These are phyloP conservation scores for Halichoeres trimaculatus DNA, from an alignment of 2,113 vertebrate genomes.

Conservation along the genomic window DNA sequence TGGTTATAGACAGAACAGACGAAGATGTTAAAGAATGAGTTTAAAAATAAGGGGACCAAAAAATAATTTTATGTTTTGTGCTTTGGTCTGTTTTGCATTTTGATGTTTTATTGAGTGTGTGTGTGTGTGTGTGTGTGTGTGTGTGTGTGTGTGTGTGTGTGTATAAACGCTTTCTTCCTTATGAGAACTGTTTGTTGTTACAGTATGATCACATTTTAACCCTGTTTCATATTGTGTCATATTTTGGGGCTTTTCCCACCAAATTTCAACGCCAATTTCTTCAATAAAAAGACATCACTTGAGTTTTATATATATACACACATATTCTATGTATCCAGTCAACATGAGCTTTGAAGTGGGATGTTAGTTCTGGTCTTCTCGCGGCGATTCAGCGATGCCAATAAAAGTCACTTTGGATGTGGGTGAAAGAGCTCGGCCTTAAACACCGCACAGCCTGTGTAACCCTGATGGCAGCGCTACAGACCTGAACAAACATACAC, in stretches of 20 bases:
- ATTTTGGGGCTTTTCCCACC: background rate
- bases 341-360: constrained; percentile 37
- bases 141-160: constrained; percentile 19
- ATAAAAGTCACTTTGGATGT: constrained; percentile 73
- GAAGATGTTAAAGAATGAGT: background rate
- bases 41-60: background rate
- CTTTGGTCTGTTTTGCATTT: background rate
- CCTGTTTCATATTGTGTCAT: no score
- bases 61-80: background rate
- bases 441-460: constrained; percentile 59
- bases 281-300: background rate
- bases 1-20: background rate
- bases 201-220: no score
- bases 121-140: background rate
- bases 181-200: no score
- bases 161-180: no score
- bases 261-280: constrained; percentile 1
- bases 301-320: background rate
- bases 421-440: constrained; percentile 68
- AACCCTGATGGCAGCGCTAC: background rate
- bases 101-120: background rate
- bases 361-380: constrained; percentile 32
- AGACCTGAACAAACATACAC: constrained; percentile 29
- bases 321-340: constrained; percentile 3
- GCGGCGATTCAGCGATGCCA: constrained; percentile 33